These are phyloP conservation scores for Mus spicilegus DNA, from an alignment of 2,113 vertebrate genomes.

Conservation along the genomic window DNA sequence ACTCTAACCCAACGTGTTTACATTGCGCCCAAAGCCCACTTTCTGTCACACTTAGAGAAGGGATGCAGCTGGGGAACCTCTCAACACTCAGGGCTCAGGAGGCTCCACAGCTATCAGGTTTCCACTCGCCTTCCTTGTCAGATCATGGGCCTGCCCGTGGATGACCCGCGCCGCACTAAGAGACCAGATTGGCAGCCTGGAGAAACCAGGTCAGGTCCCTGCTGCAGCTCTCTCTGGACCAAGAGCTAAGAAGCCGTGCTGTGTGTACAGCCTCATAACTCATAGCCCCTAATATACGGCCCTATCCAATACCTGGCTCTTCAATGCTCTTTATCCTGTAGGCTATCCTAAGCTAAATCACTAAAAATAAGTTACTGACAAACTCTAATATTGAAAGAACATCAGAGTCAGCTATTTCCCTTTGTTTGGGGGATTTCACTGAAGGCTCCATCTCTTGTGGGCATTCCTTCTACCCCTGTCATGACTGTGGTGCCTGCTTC, in stretches of 20 bases:
- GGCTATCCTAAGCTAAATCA: background rate
- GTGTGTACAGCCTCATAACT: background rate
- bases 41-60: slow-evolving; percentile 36
- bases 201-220: background rate
- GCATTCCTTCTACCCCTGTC: background rate
- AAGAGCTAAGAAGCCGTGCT: background rate
- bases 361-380: background rate
- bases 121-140: slow-evolving; percentile 1
- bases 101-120: background rate
- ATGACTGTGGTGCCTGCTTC: background rate
- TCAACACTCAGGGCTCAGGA: background rate
- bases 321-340: background rate
- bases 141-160: background rate
- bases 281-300: background rate
- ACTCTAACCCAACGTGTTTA: slow-evolving; percentile 51
- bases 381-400: background rate
- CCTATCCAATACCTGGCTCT: background rate
- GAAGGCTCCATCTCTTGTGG: background rate
- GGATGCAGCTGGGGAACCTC: slow-evolving; percentile 14
- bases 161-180: background rate
- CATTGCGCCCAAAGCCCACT: slow-evolving; percentile 33
- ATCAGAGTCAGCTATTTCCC: background rate
- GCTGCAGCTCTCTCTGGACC: background rate
- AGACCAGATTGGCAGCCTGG: background rate
- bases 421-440: background rate